Evolutionary conservation across 92 coral and sea anemone species (phyloP).

Genomic region (Epizoanthus scotinus): DNA sequence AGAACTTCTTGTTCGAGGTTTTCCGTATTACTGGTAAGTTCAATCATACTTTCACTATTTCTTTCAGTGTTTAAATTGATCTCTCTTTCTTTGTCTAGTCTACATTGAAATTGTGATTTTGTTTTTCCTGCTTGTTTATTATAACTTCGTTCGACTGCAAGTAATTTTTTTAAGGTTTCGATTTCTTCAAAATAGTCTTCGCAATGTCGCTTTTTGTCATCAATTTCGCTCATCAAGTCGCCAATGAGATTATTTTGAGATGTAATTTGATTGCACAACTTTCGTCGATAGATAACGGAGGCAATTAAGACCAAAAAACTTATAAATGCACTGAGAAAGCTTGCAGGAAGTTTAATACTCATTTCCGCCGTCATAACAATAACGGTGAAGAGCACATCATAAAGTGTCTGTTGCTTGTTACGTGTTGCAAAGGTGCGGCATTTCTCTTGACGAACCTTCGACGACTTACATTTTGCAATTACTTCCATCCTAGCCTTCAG

Average conservation of each 20-base stretch:
- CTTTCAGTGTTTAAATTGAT: slow-evolving; percentile 21
- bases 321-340: slow-evolving; percentile 1
- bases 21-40: slow-evolving; percentile 42
- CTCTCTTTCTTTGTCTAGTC: background rate
- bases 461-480: background rate
- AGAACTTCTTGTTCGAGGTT: slow-evolving; percentile 50
- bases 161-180: slow-evolving; percentile 67
- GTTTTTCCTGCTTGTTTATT: slow-evolving; percentile 49
- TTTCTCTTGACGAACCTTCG: background rate
- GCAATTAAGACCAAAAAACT: slow-evolving; percentile 36
- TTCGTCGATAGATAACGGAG: slow-evolving; percentile 40
- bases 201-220: slow-evolving; percentile 47
- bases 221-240: slow-evolving; percentile 46
- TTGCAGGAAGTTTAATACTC: slow-evolving; percentile 9
- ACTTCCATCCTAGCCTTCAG: background rate
- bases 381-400: slow-evolving; percentile 25
- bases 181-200: slow-evolving; percentile 64
- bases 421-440: background rate
- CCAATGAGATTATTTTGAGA: slow-evolving; percentile 38
- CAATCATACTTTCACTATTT: slow-evolving; percentile 37
- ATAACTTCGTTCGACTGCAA: slow-evolving; percentile 72
- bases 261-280: slow-evolving; percentile 28
- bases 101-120: background rate
- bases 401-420: background rate
- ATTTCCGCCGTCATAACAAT: slow-evolving; percentile 6